Evolutionary conservation across 2,888 invertebrate genomes (phyloP), one percentile per base, ranked within the genome.

Genomic region (Mactromeris polynyma): DNA sequence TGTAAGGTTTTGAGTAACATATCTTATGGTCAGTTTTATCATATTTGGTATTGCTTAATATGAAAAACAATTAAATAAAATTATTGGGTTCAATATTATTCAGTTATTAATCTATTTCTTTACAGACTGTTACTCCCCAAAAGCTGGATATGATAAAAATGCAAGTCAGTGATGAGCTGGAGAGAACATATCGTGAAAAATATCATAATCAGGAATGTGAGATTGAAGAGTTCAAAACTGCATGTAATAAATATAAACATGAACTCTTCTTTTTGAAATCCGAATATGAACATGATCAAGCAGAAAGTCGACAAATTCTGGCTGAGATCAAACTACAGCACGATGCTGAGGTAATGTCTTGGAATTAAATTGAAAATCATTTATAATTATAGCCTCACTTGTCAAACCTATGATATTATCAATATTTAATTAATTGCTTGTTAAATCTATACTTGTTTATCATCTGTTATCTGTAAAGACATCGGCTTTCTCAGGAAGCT

Each of bases 221-320:
- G 90, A 89, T 94, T 11, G 96, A 96, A 80, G 94, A 94, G 33
- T 93, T 93, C n/a, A 92, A 95, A 11, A 93, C 92, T 33, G 94
- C 94, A 36, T 93, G 94, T 86, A 96, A 95, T 90, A 96, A 96
- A 86, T 92, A 96, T 11, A 95, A 96, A 64, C 96, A 96, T 86
- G 96, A 96, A 90, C 92, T 96, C 40, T 94, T 95, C 80, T 97
- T 97, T 90, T 90, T 96, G 36, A 96, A 96, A 92, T 95, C 96
- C 0, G 96, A 97, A 93, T 97, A 96, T 89, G 96, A 97, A 54
- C 96, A 96, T 89, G 95, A 96, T 69, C 93, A 94, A 46, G 86
- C 92, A 21, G 95, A 96, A 85, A 94, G 96, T 89, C 92, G 93
- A 82, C 93, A 95, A 38, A 93, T 96, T 19, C 21, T 96, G 21